phyloP scores from a whole-genome alignment of 2,797 vertebrate species.

The Molossus molossus region DNA sequence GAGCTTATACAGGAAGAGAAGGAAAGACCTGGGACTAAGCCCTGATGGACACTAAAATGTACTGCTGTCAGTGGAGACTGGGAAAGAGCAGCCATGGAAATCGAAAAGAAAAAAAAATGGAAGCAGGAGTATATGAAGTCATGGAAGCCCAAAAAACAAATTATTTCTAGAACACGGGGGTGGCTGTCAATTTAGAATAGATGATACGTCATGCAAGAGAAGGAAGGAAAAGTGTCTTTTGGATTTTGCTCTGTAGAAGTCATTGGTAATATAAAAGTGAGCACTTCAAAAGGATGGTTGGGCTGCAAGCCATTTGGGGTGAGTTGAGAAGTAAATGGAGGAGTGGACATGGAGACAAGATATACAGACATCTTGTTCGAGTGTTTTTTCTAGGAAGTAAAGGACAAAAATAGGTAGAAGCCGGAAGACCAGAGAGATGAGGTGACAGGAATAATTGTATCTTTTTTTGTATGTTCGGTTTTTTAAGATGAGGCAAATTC shows the following conservation, averaged over 20 bases:
- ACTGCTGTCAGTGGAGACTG: not conserved
- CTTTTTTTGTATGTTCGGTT: conserved; percentile 32
- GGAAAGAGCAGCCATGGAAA: not conserved
- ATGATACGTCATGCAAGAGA: not conserved
- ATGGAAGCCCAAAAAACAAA: not conserved
- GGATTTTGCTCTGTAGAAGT: not conserved
- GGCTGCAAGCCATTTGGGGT: not conserved
- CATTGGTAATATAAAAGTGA: not conserved
- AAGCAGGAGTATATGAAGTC: not conserved
- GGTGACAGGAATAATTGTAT: not conserved
- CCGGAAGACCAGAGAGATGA: not conserved
- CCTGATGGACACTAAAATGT: not conserved
- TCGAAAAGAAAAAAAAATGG: not conserved
- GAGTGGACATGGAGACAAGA: not conserved
- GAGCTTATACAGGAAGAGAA: not conserved
- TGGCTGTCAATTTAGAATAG: not conserved
- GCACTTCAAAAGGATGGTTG: not conserved
- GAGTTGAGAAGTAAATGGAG: conserved; percentile 1
- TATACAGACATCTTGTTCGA: not conserved
- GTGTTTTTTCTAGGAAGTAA: conserved; percentile 42
- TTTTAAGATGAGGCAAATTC: not conserved
- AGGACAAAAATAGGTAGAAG: not conserved
- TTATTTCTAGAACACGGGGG: not conserved
- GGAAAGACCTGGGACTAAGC: not conserved
- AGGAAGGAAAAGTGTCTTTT: not conserved